Base-by-base conservation (phyloP, 2,797 vertebrate genomes). In the Thalassophryne amazonica region DNA sequence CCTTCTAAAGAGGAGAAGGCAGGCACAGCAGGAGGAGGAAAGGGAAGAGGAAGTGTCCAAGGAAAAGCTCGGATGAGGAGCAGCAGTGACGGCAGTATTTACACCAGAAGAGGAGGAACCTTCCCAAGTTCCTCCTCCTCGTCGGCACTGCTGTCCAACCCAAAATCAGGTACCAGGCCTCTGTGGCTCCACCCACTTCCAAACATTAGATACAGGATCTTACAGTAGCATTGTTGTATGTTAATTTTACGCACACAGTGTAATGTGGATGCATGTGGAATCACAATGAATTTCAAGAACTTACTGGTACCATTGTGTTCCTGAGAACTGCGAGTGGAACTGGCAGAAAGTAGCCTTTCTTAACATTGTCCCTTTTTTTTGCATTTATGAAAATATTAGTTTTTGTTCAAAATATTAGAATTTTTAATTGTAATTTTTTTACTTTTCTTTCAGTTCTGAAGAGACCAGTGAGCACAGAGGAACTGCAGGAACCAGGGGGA, bases 161-260 rank as follows among this genome's bases (percentile, higher is more conserved):
- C 95, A 28, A 95, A 93, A 65, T 97, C 95, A 4, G 95, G 95
- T 97, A 35, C n/a, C n/a, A n/a, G n/a, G n/a, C n/a, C n/a, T n/a
- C n/a, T n/a, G n/a, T n/a, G n/a, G n/a, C n/a, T n/a, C n/a, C n/a
- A n/a, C n/a, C n/a, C n/a, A n/a, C n/a, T n/a, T n/a, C n/a, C n/a
- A n/a, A n/a, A n/a, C n/a, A n/a, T n/a, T n/a, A n/a, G n/a, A n/a
- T n/a, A n/a, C n/a, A n/a, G n/a, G n/a, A n/a, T n/a, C n/a, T n/a
- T n/a, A n/a, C n/a, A n/a, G n/a, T n/a, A n/a, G n/a, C n/a, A n/a
- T n/a, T n/a, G n/a, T n/a, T n/a, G n/a, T n/a, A n/a, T n/a, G n/a
- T n/a, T n/a, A n/a, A n/a, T n/a, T n/a, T n/a, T n/a, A n/a, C n/a
- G n/a, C n/a, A n/a, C n/a, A n/a, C n/a, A n/a, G n/a, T n/a, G n/a